phyloP scores from a whole-genome alignment of 2,888 invertebrate genomes.

The Didymodactylos carnosus region DNA sequence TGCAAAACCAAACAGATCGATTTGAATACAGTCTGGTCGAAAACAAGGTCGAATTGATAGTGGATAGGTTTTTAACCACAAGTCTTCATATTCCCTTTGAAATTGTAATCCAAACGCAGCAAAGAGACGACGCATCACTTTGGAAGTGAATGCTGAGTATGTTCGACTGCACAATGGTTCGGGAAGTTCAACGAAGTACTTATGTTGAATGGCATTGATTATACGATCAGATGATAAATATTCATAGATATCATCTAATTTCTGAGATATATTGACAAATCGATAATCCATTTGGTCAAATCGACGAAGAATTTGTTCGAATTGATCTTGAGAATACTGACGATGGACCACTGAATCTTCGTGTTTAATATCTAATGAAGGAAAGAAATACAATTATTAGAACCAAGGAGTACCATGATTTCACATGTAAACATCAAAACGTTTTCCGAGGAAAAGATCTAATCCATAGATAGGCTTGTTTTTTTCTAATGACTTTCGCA shows the following conservation, averaged over 20 bases:
- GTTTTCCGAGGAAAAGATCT: not conserved
- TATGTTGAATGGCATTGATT: not conserved
- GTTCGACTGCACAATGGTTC: not conserved
- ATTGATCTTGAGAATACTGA: not conserved
- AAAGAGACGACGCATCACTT: too few species aligned
- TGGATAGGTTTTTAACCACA: too few species aligned
- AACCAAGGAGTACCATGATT: too few species aligned
- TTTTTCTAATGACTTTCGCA: too few species aligned
- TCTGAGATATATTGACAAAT: not conserved
- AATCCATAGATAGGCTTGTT: too few species aligned
- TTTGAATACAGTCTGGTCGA: not conserved
- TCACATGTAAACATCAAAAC: not conserved
- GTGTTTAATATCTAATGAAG: too few species aligned
- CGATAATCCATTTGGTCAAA: not conserved
- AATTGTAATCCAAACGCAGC: too few species aligned
- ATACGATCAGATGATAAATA: not conserved
- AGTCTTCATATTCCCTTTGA: too few species aligned
- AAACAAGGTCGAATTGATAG: not conserved
- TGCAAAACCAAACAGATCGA: not conserved
- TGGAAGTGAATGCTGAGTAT: not conserved
- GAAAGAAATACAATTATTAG: too few species aligned
- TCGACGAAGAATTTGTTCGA: not conserved
- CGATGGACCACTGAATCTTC: not conserved
- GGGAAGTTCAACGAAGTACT: not conserved
- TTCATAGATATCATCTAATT: not conserved